Percentiles rank a stretch among this genome's conserved stretches.
These are phyloP conservation scores for Zonotrichia leucophrys DNA, from an alignment of 2,113 vertebrate genomes.

Conservation along the genomic window DNA sequence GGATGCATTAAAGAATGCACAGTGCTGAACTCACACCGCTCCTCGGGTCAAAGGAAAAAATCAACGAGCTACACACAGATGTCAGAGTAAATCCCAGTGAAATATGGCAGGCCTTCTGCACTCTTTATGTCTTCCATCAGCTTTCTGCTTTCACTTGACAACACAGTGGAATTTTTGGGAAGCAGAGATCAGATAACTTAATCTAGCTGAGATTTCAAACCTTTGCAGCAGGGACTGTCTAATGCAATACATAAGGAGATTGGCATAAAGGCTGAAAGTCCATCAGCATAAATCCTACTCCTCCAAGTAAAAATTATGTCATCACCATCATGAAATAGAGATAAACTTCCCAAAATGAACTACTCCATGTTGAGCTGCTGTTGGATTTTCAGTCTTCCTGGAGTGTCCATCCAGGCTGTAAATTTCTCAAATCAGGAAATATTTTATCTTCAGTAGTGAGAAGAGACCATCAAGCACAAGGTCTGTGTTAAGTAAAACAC, in stretches of 20 bases:
- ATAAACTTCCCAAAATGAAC: constrained; percentile 2
- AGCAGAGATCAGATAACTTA: constrained; percentile 34
- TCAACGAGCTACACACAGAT: background rate
- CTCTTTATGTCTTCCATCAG: background rate
- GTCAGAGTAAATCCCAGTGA: constrained; percentile 33
- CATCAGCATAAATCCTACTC: background rate
- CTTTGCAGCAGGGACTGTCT: background rate
- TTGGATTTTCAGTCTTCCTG: background rate
- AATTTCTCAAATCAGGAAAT: constrained; percentile 25
- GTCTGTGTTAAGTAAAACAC: background rate
- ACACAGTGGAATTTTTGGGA: constrained; percentile 8
- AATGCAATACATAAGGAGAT: background rate
- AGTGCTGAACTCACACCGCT: background rate
- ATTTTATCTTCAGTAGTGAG: background rate
- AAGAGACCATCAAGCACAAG: background rate
- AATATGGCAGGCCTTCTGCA: constrained; percentile 6
- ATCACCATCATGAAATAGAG: background rate
- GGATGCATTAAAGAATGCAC: background rate
- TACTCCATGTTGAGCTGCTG: background rate
- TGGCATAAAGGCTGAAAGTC: constrained; percentile 3
- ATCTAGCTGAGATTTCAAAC: constrained; percentile 5
- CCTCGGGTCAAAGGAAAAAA: background rate
- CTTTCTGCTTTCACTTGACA: constrained; percentile 29
- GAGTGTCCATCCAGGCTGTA: background rate
- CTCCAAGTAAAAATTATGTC: constrained; percentile 25